Conservation (phyloP, 2,888 invertebrate species). For the Athetis lepigone region DNA sequence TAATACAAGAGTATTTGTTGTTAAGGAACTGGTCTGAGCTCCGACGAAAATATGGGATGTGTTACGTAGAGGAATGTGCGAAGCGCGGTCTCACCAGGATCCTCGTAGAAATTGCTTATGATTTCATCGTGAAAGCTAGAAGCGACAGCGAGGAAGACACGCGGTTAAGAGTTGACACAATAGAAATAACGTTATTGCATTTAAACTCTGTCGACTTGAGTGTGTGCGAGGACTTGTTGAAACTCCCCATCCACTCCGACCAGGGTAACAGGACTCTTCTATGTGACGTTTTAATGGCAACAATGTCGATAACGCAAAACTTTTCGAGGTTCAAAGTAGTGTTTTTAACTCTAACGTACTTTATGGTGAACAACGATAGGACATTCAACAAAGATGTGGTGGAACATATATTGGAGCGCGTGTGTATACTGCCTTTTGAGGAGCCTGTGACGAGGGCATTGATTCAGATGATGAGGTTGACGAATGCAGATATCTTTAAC, state of each 20-base stretch:
- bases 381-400: constrained; percentile 70
- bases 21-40: constrained; percentile 63
- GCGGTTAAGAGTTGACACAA: constrained; percentile 57
- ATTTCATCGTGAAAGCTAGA: constrained; percentile 64
- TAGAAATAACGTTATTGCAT: constrained; percentile 74
- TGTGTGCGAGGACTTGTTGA: constrained; percentile 70
- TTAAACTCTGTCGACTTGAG: constrained; percentile 72
- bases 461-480: constrained; percentile 73
- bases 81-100: constrained; percentile 71
- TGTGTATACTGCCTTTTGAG: constrained; percentile 79
- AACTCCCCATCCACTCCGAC: constrained; percentile 32
- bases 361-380: constrained; percentile 68
- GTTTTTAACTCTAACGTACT: constrained; percentile 76
- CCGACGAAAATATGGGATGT: constrained; percentile 68
- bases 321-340: constrained; percentile 81
- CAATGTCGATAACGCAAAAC: constrained; percentile 80
- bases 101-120: constrained; percentile 77
- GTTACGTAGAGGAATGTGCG: constrained; percentile 73
- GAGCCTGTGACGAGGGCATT: constrained; percentile 69
- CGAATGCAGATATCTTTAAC: constrained; percentile 71
- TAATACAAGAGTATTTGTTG: constrained; percentile 76
- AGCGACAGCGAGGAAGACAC: constrained; percentile 56
- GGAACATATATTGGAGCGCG: constrained; percentile 76
- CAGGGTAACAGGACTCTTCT: constrained; percentile 55
- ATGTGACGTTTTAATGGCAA: constrained; percentile 76